These are phyloP conservation scores for Oncorhynchus clarkii DNA, from an alignment of 2,113 vertebrate genomes.

Conservation along the genomic window DNA sequence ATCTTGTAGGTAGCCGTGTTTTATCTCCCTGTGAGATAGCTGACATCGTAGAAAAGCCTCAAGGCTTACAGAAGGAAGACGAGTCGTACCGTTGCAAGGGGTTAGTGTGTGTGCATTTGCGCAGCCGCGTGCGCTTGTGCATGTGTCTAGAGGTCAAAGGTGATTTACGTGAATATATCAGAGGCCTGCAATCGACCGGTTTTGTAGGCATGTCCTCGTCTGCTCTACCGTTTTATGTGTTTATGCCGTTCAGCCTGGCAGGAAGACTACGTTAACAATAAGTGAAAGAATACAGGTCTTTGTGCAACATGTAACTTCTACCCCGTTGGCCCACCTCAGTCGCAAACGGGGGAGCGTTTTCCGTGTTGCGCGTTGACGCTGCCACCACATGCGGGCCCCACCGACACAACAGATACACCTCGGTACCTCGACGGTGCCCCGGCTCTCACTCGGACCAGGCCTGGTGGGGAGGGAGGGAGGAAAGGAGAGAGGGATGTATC, in stretches of 20 bases:
- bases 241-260: neutral
- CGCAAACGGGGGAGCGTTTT: neutral
- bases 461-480: neutral
- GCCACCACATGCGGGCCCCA: neutral
- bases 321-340: slow-evolving; percentile 12
- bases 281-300: slow-evolving; percentile 15
- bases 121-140: neutral
- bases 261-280: slow-evolving; percentile 3
- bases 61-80: no score
- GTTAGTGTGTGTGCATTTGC: neutral
- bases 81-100: neutral
- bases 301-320: slow-evolving; percentile 19
- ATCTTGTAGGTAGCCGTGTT: no score
- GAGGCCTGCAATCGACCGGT: neutral
- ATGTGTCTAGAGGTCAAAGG: neutral
- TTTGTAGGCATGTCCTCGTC: neutral
- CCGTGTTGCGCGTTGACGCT: neutral
- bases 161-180: neutral
- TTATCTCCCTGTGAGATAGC: neutral
- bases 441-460: slow-evolving; percentile 43
- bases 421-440: slow-evolving; percentile 29
- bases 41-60: no score
- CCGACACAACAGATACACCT: neutral
- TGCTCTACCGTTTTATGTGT: no score
- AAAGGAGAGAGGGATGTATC: neutral